A percentile compares a stretch with the other conserved stretches of the same genome.
Conservation (phyloP, 2,888 invertebrate species). For the Zhuqinia jingwanae region DNA sequence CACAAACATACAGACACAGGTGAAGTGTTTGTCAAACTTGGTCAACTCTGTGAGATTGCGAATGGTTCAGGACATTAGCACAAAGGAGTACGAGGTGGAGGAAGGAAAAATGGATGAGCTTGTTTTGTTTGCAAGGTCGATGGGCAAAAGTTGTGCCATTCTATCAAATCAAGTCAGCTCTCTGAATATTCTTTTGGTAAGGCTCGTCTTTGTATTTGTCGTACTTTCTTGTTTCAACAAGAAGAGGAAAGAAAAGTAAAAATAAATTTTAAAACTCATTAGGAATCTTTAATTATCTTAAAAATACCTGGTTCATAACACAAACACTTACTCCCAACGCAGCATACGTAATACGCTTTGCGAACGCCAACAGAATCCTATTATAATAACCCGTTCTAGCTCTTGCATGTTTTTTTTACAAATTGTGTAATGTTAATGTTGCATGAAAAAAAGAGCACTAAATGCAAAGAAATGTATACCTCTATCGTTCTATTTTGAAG, state of each 20-base stretch:
- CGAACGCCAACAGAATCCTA: background rate
- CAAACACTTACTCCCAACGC: too few species aligned
- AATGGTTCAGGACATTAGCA: conserved; percentile 63
- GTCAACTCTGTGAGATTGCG: conserved; percentile 68
- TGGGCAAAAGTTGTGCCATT: conserved; percentile 67
- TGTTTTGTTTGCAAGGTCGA: conserved; percentile 64
- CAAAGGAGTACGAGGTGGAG: conserved; percentile 68
- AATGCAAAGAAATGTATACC: conserved; percentile 23
- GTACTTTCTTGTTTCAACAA: too few species aligned
- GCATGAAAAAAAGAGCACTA: conserved; percentile 25
- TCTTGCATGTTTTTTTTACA: conserved; percentile 31
- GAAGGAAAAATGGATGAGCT: conserved; percentile 67
- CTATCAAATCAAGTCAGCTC: conserved; percentile 66
- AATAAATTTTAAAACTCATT: too few species aligned
- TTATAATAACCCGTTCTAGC: too few species aligned
- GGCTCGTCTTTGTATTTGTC: too few species aligned
- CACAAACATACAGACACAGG: conserved; percentile 68
- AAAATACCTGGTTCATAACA: background rate
- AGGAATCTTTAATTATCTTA: background rate
- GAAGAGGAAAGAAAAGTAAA: too few species aligned
- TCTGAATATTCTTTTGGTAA: conserved; percentile 67
- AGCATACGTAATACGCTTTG: too few species aligned
- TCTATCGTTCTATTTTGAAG: conserved; percentile 37
- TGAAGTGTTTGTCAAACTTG: conserved; percentile 65
- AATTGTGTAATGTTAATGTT: conserved; percentile 52